Evolutionary conservation across 2,888 invertebrate genomes (phyloP), one percentile per base, ranked within the genome.

Genomic region (Drosophila affinis): DNA sequence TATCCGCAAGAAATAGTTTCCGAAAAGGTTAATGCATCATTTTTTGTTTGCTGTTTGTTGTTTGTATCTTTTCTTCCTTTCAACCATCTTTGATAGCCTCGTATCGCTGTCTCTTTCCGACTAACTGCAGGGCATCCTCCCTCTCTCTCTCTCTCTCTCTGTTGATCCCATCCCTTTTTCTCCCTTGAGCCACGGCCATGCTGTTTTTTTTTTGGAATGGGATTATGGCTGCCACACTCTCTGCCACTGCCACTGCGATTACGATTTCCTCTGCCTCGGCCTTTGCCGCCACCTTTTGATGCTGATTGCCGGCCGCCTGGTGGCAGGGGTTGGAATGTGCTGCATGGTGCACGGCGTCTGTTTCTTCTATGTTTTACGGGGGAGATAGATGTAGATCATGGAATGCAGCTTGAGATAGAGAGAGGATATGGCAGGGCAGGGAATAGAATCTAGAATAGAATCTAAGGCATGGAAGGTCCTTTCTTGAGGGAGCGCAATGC

Each of bases 1-100:
- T 69, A 63, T 70, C 58, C 63, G 32, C 72, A 81, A 72, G 32
- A 75, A 81, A 72, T 70, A 71, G 71, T 78, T 78, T 71, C 54
- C 24, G 57, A 60, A 80, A 76, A 79, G 71, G 79, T 69, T 76
- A 76, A 79, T 77, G 75, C 72, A 73, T 79, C 77, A 77, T 73
- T 76, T 62, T 52, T 57, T 69, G n/a, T n/a, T n/a, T n/a, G n/a
- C n/a, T 68, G 12, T 12, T 34, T 49, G 14, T 9, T 17, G 9
- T 29, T 52, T 18, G 46, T 39, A 61, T 46, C 12, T 54, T 57
- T 59, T 58, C 27, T 29, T 14, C 27, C 52, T 62, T 71, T 55
- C 81, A 71, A 75, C 79, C 84, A 81, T 81, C 70, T 80, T 80
- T 44, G 48, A 51, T n/a, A 6, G 14, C 6, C 14, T 6, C 14